Percentiles rank a stretch among this genome's conserved stretches.
Evolutionary conservation across 2,888 invertebrate species (phyloP).

Genomic region (Octonoba sinensis): DNA sequence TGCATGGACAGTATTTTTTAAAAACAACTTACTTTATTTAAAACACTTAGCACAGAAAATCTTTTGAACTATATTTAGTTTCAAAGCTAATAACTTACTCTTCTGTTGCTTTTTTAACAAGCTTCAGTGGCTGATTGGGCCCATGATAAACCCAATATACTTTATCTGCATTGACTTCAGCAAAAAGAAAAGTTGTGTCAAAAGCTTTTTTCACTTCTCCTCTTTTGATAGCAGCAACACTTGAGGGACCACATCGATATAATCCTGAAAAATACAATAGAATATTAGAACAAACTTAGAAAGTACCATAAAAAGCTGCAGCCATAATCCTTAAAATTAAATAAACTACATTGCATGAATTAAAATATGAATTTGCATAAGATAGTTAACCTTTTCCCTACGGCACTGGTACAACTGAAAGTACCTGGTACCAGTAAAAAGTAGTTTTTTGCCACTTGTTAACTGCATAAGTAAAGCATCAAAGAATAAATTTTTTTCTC

Average conservation of each 20-base stretch:
- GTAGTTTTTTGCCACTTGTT: no score
- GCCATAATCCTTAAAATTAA: neutral
- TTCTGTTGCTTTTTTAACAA: constrained; percentile 81
- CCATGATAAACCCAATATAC: constrained; percentile 87
- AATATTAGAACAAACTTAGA: neutral
- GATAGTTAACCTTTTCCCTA: no score
- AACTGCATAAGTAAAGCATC: no score
- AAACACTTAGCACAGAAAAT: no score
- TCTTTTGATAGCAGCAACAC: constrained; percentile 85
- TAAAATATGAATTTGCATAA: neutral
- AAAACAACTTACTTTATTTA: no score
- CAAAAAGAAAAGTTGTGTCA: constrained; percentile 87
- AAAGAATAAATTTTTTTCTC: no score
- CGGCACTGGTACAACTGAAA: no score
- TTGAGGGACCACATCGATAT: constrained; percentile 89
- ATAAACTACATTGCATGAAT: neutral
- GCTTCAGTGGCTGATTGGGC: constrained; percentile 77
- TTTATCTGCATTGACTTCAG: constrained; percentile 95
- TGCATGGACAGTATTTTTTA: no score
- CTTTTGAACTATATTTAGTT: no score
- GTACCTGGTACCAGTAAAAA: no score
- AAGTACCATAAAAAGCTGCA: neutral
- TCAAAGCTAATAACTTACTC: constrained; percentile 74
- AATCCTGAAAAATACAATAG: constrained; percentile 70
- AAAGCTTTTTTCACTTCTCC: constrained; percentile 87